Base-by-base conservation (phyloP, 2,113 vertebrate genomes). In the Rhea americana region DNA sequence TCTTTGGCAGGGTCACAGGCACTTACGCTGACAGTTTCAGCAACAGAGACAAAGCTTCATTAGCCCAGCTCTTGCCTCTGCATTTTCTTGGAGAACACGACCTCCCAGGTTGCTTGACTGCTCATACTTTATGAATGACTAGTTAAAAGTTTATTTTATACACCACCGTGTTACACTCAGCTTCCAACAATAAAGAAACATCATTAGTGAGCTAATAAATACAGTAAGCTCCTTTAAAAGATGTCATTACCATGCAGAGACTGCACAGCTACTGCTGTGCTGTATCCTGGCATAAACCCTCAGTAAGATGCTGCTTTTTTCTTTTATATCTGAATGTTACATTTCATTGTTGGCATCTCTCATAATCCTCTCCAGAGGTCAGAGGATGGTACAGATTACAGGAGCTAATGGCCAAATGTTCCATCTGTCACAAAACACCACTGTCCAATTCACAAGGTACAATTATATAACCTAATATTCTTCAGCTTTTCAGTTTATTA, bases 311-410 rank as follows among this genome's bases (percentile, higher is more conserved):
- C 7, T 30, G 19, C 77, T 78, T 90, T 77, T 80, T 80, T 53
- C 16, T 74, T 17, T 86, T 35, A 81, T 26, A 68, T 82, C n/a
- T 6, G 7, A 68, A 89, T 22, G 41, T 32, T 91, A 32, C 14
- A 82, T 83, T 92, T 95, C 50, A 85, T 83, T 77, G 75, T 71
- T 93, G n/a, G 16, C 14, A 77, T 82, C 74, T 91, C 74, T 91
- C 66, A 83, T 81, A 93, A 79, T 80, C 68, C 59, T 92, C 65
- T 96, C 50, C 63, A 83, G 73, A 96, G 76, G 90, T 71, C 39
- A 41, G 50, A 95, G 63, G 37, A 91, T 2, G 9, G 75, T 18
- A 85, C 6, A 74, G 28, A 53, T 59, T 95, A 82, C 25, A 85
- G 84, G 32, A 84, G 30, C 53, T 87, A 91, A 94, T 80, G 77